Evolutionary conservation across 2,797 vertebrate species (phyloP).

Genomic region (Monodelphis domestica): DNA sequence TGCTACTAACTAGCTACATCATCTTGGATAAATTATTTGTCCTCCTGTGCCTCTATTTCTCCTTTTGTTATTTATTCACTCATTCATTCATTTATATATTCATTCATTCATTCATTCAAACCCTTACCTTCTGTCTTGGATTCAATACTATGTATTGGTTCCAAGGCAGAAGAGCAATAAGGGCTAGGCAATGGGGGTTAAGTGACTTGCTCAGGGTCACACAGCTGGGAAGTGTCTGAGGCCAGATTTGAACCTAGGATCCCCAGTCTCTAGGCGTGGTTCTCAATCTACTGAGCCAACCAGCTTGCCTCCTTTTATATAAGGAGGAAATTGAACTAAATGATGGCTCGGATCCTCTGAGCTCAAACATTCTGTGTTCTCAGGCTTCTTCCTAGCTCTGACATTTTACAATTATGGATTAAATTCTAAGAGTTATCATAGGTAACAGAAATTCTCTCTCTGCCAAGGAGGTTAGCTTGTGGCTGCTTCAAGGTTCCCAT

Average conservation of each 20-base stretch:
- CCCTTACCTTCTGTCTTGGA: too few relatives aligned
- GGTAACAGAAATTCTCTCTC: neutral
- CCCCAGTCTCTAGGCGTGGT: too few relatives aligned
- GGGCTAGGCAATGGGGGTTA: too few relatives aligned
- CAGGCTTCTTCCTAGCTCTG: neutral
- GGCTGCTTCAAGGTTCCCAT: neutral
- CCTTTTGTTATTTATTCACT: too few relatives aligned
- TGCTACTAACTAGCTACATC: neutral
- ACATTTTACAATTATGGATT: neutral
- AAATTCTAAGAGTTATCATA: neutral
- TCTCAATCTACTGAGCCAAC: too few relatives aligned
- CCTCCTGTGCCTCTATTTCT: neutral
- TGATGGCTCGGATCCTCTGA: neutral
- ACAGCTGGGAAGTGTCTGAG: too few relatives aligned
- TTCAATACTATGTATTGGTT: too few relatives aligned
- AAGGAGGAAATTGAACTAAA: neutral
- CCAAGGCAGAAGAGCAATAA: too few relatives aligned
- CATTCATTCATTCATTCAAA: too few relatives aligned
- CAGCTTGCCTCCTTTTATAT: neutral
- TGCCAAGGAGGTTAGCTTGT: neutral
- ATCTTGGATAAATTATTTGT: neutral
- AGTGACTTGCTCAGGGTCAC: too few relatives aligned
- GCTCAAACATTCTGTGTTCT: neutral
- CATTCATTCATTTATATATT: too few relatives aligned
- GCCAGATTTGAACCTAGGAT: too few relatives aligned